Conservation (phyloP, 2,797 vertebrate genomes). For the Amazona finschi region DNA sequence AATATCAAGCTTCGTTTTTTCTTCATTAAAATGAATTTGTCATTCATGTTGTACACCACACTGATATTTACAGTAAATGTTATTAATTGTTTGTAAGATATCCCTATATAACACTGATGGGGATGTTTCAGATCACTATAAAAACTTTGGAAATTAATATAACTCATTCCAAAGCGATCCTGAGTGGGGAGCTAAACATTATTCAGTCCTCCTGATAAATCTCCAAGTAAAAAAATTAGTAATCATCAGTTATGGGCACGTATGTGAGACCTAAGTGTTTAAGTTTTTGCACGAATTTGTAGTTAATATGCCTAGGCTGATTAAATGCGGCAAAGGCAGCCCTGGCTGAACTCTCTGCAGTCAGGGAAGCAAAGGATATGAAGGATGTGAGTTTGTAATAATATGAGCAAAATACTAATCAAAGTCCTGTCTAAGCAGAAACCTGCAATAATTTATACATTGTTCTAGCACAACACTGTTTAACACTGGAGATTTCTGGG, state of each 20-base stretch:
- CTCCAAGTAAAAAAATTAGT: not conserved
- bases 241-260: not conserved
- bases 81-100: not conserved
- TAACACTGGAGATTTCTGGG: not conserved
- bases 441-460: not conserved
- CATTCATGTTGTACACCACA: not conserved
- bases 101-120: not conserved
- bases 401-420: not conserved
- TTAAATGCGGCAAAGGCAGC: not conserved
- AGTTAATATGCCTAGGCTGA: conserved; percentile 7
- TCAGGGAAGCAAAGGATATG: not conserved
- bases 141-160: not conserved
- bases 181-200: not conserved
- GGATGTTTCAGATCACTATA: not conserved
- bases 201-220: conserved; percentile 12
- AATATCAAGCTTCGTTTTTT: not conserved
- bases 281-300: not conserved
- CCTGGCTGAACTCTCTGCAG: not conserved
- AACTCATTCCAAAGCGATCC: not conserved
- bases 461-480: not conserved
- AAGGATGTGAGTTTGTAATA: not conserved
- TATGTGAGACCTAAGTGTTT: not conserved
- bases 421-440: not conserved
- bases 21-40: not conserved
- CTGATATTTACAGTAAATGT: not conserved